Conservation (phyloP, 2,113 vertebrate genomes). For the Tachysurus fulvidraco region DNA sequence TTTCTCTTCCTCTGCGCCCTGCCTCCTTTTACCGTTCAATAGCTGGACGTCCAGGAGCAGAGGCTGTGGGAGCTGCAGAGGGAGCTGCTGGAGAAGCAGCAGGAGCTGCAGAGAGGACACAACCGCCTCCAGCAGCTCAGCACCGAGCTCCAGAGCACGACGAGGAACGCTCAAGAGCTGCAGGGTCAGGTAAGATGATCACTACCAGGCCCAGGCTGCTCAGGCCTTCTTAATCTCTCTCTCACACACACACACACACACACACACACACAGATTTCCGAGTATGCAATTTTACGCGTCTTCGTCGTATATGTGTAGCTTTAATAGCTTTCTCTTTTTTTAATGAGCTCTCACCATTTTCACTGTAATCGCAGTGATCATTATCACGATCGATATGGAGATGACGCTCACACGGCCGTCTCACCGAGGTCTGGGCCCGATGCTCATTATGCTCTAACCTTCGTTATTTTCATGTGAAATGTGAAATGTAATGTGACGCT, state of each 20-base stretch:
- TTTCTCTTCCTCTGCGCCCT: constrained; percentile 82
- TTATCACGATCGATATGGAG: neutral
- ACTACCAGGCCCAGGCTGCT: constrained; percentile 52
- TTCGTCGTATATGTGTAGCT: neutral
- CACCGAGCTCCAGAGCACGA: constrained; percentile 62
- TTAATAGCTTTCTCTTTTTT: neutral
- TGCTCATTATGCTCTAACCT: neutral
- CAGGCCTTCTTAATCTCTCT: constrained; percentile 53
- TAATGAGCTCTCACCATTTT: neutral
- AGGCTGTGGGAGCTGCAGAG: constrained; percentile 85
- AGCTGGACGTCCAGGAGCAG: constrained; percentile 88
- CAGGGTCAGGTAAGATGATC: constrained; percentile 73
- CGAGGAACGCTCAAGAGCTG: constrained; percentile 66
- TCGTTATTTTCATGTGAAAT: no score
- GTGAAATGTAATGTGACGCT: neutral
- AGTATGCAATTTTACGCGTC: neutral
- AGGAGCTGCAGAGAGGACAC: constrained; percentile 76
- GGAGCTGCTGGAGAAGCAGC: constrained; percentile 77
- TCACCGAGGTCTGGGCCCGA: neutral
- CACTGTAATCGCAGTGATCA: neutral
- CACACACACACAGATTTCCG: neutral
- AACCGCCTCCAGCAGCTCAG: constrained; percentile 66
- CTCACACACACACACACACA: neutral
- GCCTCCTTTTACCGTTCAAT: constrained; percentile 82
- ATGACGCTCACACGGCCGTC: neutral